Evolutionary conservation across 2,888 invertebrate species (phyloP).

Genomic region (Alitta virens): DNA sequence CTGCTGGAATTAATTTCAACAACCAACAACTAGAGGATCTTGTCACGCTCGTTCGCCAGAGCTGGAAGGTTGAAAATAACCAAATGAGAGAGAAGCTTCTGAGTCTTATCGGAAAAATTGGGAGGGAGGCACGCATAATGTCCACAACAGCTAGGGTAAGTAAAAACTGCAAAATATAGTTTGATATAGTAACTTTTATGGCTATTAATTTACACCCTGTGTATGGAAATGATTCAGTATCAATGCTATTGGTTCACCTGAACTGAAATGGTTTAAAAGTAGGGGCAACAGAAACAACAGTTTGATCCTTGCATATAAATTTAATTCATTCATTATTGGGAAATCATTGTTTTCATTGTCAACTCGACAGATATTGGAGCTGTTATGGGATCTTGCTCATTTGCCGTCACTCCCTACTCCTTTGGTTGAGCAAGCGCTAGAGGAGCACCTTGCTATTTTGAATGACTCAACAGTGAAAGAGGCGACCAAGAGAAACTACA

Average conservation of each 20-base stretch:
- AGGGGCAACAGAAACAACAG: not conserved
- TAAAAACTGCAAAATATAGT: not conserved
- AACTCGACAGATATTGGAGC: conserved; percentile 58
- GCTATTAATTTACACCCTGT: too few species aligned
- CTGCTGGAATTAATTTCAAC: conserved; percentile 59
- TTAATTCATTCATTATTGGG: not conserved
- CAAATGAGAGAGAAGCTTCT: conserved; percentile 58
- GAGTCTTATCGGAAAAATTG: conserved; percentile 58
- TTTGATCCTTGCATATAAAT: not conserved
- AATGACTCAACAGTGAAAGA: conserved; percentile 58
- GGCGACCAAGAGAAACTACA: conserved; percentile 57
- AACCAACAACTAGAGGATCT: conserved; percentile 58
- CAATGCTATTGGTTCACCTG: too few species aligned
- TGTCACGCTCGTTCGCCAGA: conserved; percentile 57
- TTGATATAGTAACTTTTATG: too few species aligned
- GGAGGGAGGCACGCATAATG: conserved; percentile 56
- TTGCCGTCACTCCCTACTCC: conserved; percentile 55
- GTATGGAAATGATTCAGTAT: too few species aligned
- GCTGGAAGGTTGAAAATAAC: conserved; percentile 57
- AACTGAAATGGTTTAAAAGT: too few species aligned
- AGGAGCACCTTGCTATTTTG: conserved; percentile 58
- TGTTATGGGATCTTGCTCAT: conserved; percentile 60
- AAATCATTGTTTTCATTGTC: too few species aligned
- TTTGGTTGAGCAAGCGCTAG: conserved; percentile 57
- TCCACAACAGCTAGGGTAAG: conserved; percentile 56